Percentiles rank a stretch among this genome's conserved stretches.
Conservation (phyloP, 92 coral and sea anemone species). For the Plumapathes pennacea region DNA sequence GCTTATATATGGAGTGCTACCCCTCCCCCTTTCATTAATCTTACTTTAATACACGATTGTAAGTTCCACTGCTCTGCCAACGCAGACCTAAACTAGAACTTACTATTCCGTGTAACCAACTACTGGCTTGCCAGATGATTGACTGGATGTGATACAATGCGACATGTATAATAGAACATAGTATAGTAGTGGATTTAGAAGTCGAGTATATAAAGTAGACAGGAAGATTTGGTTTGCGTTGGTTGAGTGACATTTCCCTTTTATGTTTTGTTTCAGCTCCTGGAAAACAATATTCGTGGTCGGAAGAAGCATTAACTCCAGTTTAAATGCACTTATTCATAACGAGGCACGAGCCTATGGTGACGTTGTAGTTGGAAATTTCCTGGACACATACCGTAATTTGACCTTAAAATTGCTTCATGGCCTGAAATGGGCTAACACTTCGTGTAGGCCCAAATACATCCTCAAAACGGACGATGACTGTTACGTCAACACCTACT, state of each 20-base stretch:
- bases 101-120: too few relatives aligned
- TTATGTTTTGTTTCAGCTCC: slow-evolving; percentile 27
- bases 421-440: slow-evolving; percentile 56
- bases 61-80: too few relatives aligned
- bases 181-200: too few relatives aligned
- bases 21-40: too few relatives aligned
- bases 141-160: neutral
- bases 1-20: too few relatives aligned
- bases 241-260: too few relatives aligned
- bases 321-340: slow-evolving; percentile 46
- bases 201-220: too few relatives aligned
- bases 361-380: slow-evolving; percentile 75
- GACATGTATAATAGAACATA: neutral
- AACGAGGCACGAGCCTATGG: slow-evolving; percentile 68
- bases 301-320: slow-evolving; percentile 56
- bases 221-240: too few relatives aligned
- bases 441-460: slow-evolving; percentile 55
- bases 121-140: neutral
- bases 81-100: too few relatives aligned
- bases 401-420: slow-evolving; percentile 63
- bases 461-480: slow-evolving; percentile 83
- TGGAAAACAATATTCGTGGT: slow-evolving; percentile 82
- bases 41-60: too few relatives aligned
- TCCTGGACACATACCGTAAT: slow-evolving; percentile 65
- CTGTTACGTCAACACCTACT: slow-evolving; percentile 62